Conservation (phyloP, 2,113 vertebrate genomes). For the Theropithecus gelada region DNA sequence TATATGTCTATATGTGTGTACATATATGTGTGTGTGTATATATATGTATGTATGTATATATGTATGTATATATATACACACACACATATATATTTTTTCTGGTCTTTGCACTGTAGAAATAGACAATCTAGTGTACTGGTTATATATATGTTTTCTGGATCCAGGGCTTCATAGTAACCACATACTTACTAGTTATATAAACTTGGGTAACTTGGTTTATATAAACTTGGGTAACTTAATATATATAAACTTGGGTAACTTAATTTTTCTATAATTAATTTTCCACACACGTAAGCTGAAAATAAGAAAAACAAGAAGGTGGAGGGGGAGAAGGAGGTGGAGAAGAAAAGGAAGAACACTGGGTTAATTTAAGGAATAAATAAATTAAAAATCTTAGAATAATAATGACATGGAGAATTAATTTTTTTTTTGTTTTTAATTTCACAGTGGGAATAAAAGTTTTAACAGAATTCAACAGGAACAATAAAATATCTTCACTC, state of each 20-base stretch:
- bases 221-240: neutral
- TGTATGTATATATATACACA: fast-evolving
- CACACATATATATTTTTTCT: neutral
- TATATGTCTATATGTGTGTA: neutral
- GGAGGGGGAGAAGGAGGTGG: neutral
- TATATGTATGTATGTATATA: neutral
- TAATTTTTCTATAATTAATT: neutral
- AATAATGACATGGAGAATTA: neutral
- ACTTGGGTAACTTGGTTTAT: neutral
- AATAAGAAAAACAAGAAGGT: neutral
- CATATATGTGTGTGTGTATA: fast-evolving
- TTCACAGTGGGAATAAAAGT: neutral
- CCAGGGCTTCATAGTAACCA: neutral
- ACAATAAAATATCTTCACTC: neutral
- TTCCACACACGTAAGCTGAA: neutral
- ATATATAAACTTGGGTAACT: neutral
- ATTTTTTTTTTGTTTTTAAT: neutral
- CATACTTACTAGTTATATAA: neutral
- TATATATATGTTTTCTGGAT: neutral
- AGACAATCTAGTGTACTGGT: fast-evolving
- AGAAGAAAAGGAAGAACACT: neutral
- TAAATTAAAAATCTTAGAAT: neutral
- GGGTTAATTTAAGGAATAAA: neutral
- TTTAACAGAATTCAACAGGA: neutral
- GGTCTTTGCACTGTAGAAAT: neutral